Evolutionary conservation across 2,888 invertebrate species (phyloP).

Genomic region (Ferrisia virgata): DNA sequence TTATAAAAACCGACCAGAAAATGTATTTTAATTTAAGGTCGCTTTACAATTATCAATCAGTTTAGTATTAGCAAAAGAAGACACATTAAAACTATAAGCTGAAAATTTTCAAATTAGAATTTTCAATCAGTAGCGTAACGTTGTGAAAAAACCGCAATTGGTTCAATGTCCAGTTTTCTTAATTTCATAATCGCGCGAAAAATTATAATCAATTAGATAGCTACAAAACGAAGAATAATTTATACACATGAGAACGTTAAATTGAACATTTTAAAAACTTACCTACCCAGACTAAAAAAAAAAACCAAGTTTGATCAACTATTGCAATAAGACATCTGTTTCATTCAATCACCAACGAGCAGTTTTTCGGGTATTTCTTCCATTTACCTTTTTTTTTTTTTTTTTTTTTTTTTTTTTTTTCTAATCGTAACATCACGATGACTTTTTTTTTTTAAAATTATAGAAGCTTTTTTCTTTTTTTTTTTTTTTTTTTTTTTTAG

Average conservation of each 20-base stretch:
- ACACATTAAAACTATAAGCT: background rate
- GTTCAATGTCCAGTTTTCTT: background rate
- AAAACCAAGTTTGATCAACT: background rate
- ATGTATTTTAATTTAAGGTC: background rate
- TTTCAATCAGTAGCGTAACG: no score
- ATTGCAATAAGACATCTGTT: background rate
- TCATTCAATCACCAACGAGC: background rate
- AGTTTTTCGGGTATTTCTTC: background rate
- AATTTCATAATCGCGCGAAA: background rate
- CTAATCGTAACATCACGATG: background rate
- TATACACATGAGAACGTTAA: no score
- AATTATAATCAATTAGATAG: background rate
- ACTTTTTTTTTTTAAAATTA: background rate
- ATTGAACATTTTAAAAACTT: background rate
- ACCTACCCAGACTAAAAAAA: background rate
- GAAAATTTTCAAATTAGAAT: no score
- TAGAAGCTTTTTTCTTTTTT: background rate
- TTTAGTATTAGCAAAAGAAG: background rate
- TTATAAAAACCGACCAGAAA: background rate
- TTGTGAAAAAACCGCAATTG: background rate
- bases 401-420: background rate
- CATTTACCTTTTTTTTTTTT: no score
- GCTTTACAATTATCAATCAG: background rate
- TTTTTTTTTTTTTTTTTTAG: no score
- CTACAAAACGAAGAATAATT: background rate